Conservation (phyloP, 2,797 vertebrate species). For the Mionectes olivaceus region DNA sequence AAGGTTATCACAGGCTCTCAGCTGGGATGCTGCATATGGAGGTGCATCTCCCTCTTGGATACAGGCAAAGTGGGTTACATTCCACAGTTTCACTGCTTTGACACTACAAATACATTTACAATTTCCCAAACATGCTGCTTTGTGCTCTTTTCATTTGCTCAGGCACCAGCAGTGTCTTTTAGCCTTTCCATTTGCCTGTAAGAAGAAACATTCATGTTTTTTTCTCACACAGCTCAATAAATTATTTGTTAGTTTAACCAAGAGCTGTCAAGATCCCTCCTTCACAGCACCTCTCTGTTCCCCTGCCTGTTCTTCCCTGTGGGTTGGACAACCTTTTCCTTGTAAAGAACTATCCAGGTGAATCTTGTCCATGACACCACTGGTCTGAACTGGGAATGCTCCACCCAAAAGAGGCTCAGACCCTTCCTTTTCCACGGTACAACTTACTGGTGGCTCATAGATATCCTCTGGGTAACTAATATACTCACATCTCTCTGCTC, state of each 20-base stretch:
- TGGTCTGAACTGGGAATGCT: neutral
- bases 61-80: neutral
- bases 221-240: neutral
- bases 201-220: neutral
- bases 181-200: neutral
- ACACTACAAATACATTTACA: neutral
- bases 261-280: neutral
- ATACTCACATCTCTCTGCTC: slow-evolving; percentile 49
- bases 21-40: neutral
- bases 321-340: neutral
- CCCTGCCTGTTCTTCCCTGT: neutral
- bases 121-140: neutral
- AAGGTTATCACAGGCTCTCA: neutral
- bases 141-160: neutral
- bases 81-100: neutral
- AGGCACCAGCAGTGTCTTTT: neutral
- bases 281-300: neutral
- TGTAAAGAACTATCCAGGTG: neutral
- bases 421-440: neutral
- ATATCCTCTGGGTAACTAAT: slow-evolving; percentile 44
- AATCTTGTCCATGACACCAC: neutral
- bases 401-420: neutral
- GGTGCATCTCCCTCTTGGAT: accelerated
- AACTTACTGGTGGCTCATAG: neutral
- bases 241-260: neutral